These are phyloP conservation scores for Erebia palarica DNA, from an alignment of 2,888 invertebrate genomes.

Conservation along the genomic window DNA sequence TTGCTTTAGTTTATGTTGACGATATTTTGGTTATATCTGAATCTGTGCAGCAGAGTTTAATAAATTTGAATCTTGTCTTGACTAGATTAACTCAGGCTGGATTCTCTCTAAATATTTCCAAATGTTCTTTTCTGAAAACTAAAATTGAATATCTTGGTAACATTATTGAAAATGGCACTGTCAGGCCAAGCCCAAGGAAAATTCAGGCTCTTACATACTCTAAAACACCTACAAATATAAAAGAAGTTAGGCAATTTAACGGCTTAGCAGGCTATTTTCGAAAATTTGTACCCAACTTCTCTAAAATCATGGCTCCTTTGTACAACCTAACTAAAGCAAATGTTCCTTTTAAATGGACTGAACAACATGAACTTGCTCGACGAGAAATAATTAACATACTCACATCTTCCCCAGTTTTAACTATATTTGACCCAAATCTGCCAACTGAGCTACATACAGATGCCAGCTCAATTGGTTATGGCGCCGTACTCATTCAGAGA, in stretches of 20 bases:
- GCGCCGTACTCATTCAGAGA: constrained; percentile 33
- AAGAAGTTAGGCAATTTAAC: constrained; percentile 42
- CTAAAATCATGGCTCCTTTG: constrained; percentile 33
- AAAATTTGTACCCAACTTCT: constrained; percentile 44
- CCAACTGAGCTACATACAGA: constrained; percentile 36
- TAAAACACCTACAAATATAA: constrained; percentile 34
- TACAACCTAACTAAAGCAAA: not conserved
- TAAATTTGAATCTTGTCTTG: too few relatives aligned
- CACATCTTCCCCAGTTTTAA: constrained; percentile 18
- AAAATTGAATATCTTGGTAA: constrained; percentile 42
- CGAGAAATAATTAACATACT: not conserved
- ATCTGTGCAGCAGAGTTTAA: not conserved
- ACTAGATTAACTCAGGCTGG: not conserved
- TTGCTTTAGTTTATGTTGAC: constrained; percentile 35
- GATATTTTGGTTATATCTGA: constrained; percentile 18
- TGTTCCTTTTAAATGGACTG: not conserved
- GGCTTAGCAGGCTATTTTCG: constrained; percentile 42
- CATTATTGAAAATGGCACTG: constrained; percentile 24
- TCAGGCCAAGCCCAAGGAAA: constrained; percentile 42
- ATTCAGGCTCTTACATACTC: constrained; percentile 38
- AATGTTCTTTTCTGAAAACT: constrained; percentile 38
- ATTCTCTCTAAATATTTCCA: constrained; percentile 23
- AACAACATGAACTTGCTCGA: not conserved
- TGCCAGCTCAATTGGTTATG: constrained; percentile 36
- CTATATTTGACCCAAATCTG: constrained; percentile 17